These are phyloP conservation scores for Xanthia icteritia DNA, from an alignment of 2,888 invertebrate genomes.

Conservation along the genomic window DNA sequence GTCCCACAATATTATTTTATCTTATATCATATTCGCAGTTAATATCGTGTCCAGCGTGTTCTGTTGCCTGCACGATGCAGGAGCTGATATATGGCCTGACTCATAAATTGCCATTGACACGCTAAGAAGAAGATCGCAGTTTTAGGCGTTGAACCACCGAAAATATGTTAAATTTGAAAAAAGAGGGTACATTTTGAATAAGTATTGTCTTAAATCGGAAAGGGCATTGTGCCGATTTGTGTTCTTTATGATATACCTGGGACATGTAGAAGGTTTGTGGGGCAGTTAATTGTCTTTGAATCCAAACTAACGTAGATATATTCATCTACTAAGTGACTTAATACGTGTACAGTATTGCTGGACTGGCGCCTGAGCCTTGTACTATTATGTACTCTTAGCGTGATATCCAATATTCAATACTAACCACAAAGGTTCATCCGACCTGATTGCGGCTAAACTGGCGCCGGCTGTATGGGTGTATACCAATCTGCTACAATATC, in stretches of 20 bases:
- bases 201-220: background rate
- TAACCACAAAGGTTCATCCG: slow-evolving; percentile 79
- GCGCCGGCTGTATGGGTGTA: slow-evolving; percentile 60
- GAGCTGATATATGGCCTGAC: background rate
- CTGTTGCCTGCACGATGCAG: background rate
- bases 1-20: background rate
- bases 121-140: background rate
- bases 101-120: background rate
- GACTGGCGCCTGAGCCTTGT: slow-evolving; percentile 31
- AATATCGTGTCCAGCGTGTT: background rate
- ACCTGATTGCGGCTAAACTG: slow-evolving; percentile 80
- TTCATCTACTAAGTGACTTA: background rate
- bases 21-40: background rate
- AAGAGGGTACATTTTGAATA: slow-evolving; percentile 25
- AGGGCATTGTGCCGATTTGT: too few relatives aligned
- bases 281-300: background rate
- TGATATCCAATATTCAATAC: slow-evolving; percentile 78
- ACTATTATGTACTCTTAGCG: slow-evolving; percentile 67
- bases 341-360: slow-evolving; percentile 7
- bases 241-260: background rate
- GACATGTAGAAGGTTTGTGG: background rate
- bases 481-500: slow-evolving; percentile 29
- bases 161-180: background rate
- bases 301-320: background rate
- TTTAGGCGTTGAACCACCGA: background rate